A percentile compares a stretch with the other conserved stretches of the same genome.
Conservation (phyloP, 2,888 invertebrate genomes). For the Stramonita haemastoma region DNA sequence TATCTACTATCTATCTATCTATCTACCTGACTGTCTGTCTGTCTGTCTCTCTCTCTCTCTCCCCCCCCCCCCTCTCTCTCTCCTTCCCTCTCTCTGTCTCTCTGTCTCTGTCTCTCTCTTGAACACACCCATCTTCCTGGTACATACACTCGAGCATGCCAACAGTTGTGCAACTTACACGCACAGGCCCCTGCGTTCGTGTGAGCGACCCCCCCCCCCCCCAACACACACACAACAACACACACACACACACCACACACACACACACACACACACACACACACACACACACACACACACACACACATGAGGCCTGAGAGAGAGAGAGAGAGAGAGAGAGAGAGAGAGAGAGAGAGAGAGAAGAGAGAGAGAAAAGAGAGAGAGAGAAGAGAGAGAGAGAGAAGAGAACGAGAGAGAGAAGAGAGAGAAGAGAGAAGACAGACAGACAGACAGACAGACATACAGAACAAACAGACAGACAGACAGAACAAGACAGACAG, state of each 20-base stretch:
- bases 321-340: conserved; percentile 8
- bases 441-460: not conserved
- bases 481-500: too few species aligned
- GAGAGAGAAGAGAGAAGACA: not conserved
- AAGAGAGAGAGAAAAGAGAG: too few species aligned
- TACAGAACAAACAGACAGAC: too few species aligned
- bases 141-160: too few species aligned
- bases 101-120: not conserved
- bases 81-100: not conserved
- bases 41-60: not conserved
- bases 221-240: too few species aligned
- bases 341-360: not conserved
- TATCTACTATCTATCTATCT: not conserved
- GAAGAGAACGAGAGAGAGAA: not conserved
- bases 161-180: too few species aligned
- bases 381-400: not conserved
- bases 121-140: too few species aligned
- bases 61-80: not conserved
- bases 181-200: too few species aligned
- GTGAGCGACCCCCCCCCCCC: too few species aligned
- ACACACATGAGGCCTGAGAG: not conserved
- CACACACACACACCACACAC: not conserved
- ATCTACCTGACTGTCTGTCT: not conserved
- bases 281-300: conserved; percentile 23
- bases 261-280: not conserved